A percentile compares a stretch with the other conserved stretches of the same genome.
phyloP scores from a whole-genome alignment of 2,888 invertebrate genomes.

The Terebella lapidaria region DNA sequence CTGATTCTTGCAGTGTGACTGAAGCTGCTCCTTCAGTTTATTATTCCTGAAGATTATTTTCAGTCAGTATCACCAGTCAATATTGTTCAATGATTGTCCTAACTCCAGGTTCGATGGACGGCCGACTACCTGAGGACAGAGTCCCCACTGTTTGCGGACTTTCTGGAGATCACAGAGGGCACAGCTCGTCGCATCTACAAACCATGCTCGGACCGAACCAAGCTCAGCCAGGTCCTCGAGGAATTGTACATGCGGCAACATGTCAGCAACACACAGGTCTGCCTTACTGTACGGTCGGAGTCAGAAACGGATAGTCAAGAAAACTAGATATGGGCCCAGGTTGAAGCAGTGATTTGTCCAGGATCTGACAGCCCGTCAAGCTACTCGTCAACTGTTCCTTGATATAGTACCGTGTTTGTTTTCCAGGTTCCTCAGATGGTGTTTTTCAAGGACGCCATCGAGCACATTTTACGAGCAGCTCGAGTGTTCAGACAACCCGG shows the following conservation, averaged over 20 bases:
- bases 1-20: no score
- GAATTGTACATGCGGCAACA: slow-evolving; percentile 48
- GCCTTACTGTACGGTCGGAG: no score
- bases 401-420: not conserved
- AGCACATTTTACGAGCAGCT: slow-evolving; percentile 50
- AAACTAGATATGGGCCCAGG: no score
- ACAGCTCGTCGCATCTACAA: slow-evolving; percentile 35
- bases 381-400: no score
- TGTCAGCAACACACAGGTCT: slow-evolving; percentile 39
- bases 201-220: slow-evolving; percentile 43
- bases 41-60: no score
- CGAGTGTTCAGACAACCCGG: slow-evolving; percentile 51
- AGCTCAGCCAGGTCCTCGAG: slow-evolving; percentile 43
- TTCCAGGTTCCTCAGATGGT: slow-evolving; percentile 47
- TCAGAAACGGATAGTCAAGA: no score
- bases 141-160: slow-evolving; percentile 49
- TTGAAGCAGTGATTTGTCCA: no score
- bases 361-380: no score
- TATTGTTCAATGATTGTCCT: not conserved
- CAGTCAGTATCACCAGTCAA: no score
- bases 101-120: slow-evolving; percentile 42
- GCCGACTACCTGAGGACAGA: slow-evolving; percentile 40
- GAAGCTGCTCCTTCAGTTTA: no score
- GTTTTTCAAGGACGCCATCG: slow-evolving; percentile 51
- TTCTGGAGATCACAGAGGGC: slow-evolving; percentile 33